These are phyloP conservation scores for Campoletis sonorensis DNA, from an alignment of 1,140 invertebrate species.

Conservation along the genomic window DNA sequence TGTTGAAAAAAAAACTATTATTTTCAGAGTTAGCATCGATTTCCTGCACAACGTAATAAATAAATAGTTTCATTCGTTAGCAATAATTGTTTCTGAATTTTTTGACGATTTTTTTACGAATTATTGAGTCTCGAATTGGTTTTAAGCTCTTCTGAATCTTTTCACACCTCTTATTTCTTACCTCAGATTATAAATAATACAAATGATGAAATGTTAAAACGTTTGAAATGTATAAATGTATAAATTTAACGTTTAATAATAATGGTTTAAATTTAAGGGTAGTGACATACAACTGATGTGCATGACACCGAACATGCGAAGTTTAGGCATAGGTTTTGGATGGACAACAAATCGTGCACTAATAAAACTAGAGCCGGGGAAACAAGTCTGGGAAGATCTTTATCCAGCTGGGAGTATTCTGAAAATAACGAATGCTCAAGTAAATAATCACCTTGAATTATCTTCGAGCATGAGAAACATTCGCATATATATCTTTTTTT, in stretches of 20 bases:
- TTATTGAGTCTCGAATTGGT: no score
- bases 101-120: no score
- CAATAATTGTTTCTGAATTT: no score
- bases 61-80: no score
- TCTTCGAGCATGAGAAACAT: background rate
- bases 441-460: constrained; percentile 62
- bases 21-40: no score
- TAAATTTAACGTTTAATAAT: background rate
- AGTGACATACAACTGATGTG: constrained; percentile 71
- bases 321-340: constrained; percentile 82
- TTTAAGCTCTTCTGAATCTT: no score
- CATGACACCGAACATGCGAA: constrained; percentile 71
- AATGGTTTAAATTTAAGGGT: constrained; percentile 58
- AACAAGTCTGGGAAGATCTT: constrained; percentile 87
- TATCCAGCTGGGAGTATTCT: constrained; percentile 87
- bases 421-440: constrained; percentile 85
- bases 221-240: no score
- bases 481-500: background rate
- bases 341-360: constrained; percentile 87
- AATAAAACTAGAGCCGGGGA: constrained; percentile 82
- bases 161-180: no score
- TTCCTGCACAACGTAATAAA: no score
- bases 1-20: no score
- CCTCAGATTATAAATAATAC: no score
- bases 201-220: no score